phyloP scores from a whole-genome alignment of 2,113 vertebrate species.

The Thryonomys swinderianus region DNA sequence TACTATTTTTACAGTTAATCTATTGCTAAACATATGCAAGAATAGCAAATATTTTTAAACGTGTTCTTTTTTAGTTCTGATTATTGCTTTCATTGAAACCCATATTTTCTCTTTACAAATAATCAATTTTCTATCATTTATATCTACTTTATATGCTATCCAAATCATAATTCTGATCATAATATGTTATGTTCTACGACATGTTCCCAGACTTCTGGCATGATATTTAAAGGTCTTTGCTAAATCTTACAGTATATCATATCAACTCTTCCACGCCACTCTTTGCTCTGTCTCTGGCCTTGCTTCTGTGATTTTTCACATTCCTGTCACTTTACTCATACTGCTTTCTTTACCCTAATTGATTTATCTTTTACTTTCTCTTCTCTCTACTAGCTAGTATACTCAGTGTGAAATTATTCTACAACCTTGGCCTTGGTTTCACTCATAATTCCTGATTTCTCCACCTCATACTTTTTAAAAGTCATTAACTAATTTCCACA shows the following conservation, averaged over 20 bases:
- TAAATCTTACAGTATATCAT: not conserved
- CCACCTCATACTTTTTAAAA: not conserved
- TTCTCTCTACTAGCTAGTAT: not conserved
- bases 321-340: not conserved
- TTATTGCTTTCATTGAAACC: not conserved
- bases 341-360: not conserved
- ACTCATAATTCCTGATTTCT: constrained; percentile 5
- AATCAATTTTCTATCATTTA: not conserved
- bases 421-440: not conserved
- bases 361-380: not conserved
- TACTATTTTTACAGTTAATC: not conserved
- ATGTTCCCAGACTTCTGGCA: not conserved
- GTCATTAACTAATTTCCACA: not conserved
- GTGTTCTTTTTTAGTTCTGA: not conserved
- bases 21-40: not conserved
- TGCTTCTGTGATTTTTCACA: not conserved
- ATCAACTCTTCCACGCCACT: accelerated
- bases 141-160: not conserved
- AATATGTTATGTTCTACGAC: not conserved
- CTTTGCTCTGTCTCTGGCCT: not conserved
- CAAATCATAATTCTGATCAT: not conserved
- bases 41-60: not conserved
- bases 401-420: not conserved
- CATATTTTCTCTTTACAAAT: not conserved
- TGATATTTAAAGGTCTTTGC: not conserved